Conservation (phyloP, 2,113 vertebrate genomes). For the Numenius arquata region DNA sequence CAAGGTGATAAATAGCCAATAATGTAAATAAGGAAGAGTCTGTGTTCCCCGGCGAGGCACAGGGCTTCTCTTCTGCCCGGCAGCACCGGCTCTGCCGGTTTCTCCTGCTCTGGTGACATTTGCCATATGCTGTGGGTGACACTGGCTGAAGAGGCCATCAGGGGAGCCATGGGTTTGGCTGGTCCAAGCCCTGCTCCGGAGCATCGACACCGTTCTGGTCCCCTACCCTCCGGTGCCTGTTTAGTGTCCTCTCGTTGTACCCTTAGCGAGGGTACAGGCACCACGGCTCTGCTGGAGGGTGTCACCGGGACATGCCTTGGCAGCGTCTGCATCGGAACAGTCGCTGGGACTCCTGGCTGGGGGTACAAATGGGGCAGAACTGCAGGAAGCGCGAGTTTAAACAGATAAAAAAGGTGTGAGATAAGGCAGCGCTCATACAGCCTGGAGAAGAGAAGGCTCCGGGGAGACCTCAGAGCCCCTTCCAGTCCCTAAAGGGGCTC, state of each 20-base stretch:
- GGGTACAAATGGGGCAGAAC: neutral
- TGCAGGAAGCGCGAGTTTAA: neutral
- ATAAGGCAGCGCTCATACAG: neutral
- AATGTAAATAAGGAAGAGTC: neutral
- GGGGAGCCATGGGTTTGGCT: neutral
- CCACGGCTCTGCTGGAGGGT: neutral
- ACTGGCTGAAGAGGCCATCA: neutral
- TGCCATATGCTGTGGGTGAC: no score
- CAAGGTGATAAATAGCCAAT: neutral
- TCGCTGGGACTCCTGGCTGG: neutral
- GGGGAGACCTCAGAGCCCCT: no score
- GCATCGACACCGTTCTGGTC: fast-evolving
- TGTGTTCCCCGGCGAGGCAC: neutral
- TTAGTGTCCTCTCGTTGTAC: neutral
- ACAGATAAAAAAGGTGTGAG: neutral
- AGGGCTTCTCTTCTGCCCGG: neutral
- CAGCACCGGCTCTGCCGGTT: neutral
- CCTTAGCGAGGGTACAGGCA: neutral
- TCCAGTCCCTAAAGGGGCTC: no score
- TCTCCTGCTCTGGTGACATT: neutral
- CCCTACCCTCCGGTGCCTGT: neutral
- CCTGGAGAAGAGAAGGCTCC: no score
- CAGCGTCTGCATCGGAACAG: neutral
- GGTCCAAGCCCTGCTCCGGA: neutral
- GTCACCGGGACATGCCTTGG: neutral